Conservation (phyloP, 2,888 invertebrate genomes). For the Melanargia galathea region DNA sequence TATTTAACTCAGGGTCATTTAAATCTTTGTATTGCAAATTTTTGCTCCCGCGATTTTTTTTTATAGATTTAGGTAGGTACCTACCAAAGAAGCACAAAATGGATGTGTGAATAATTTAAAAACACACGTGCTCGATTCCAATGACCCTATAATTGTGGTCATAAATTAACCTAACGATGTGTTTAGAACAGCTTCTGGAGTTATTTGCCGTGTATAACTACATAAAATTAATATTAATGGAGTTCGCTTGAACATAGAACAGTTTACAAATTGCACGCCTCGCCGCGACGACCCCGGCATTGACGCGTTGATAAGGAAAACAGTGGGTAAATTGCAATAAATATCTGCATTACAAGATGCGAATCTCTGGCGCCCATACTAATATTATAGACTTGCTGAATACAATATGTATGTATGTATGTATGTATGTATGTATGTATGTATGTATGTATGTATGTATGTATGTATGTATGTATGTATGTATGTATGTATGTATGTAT, state of each 20-base stretch:
- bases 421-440: background rate
- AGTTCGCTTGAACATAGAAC: slow-evolving; percentile 8
- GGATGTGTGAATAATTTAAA: slow-evolving; percentile 12
- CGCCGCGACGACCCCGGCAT: slow-evolving; percentile 55
- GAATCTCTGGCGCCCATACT: slow-evolving; percentile 23
- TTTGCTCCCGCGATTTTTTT: slow-evolving; percentile 26
- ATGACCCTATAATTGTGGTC: slow-evolving; percentile 5
- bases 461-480: too few species aligned
- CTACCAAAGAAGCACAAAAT: too few species aligned
- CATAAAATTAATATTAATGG: slow-evolving; percentile 17
- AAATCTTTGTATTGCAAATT: slow-evolving; percentile 41
- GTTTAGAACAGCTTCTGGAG: slow-evolving; percentile 15
- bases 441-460: too few species aligned
- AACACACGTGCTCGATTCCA: slow-evolving; percentile 13
- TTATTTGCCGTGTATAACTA: slow-evolving; percentile 2
- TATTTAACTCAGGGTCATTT: slow-evolving; percentile 39
- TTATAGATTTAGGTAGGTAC: too few species aligned
- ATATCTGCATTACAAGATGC: slow-evolving; percentile 44
- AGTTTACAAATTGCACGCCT: slow-evolving; percentile 34
- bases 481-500: too few species aligned
- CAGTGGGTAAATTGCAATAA: slow-evolving; percentile 48
- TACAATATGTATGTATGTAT: background rate
- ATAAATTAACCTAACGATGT: slow-evolving; percentile 13
- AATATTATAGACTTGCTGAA: background rate
- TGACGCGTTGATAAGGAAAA: slow-evolving; percentile 59